Percentiles rank a stretch among this genome's conserved stretches.
These are phyloP conservation scores for Sebastes iracundus DNA, from an alignment of 2,797 vertebrate genomes.

Conservation along the genomic window DNA sequence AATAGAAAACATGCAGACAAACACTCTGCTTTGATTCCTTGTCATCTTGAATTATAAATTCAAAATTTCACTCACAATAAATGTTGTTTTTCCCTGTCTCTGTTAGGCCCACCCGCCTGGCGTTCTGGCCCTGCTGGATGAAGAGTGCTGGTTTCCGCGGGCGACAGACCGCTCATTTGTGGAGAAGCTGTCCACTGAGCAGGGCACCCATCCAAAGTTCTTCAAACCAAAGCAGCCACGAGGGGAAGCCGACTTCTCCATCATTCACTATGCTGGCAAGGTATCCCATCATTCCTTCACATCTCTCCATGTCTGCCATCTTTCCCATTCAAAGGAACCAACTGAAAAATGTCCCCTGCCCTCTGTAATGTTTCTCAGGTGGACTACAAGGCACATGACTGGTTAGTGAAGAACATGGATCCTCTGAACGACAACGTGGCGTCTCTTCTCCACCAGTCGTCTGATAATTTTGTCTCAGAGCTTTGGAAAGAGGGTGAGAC, in stretches of 20 bases:
- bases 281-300: constrained; percentile 60
- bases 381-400: constrained; percentile 91
- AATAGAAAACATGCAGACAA: background rate
- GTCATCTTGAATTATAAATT: background rate
- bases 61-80: background rate
- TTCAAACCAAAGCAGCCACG: constrained; percentile 88
- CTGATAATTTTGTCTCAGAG: constrained; percentile 90
- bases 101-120: constrained; percentile 89
- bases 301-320: background rate
- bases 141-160: constrained; percentile 96
- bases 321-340: background rate
- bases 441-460: constrained; percentile 90
- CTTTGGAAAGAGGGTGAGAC: constrained; percentile 93
- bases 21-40: background rate
- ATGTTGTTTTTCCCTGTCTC: background rate
- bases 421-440: constrained; percentile 92
- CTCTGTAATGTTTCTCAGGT: constrained; percentile 77
- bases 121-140: constrained; percentile 90
- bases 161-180: constrained; percentile 94
- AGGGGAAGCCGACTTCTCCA: constrained; percentile 90
- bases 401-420: constrained; percentile 96
- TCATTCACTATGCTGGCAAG: constrained; percentile 94
- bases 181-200: constrained; percentile 89
- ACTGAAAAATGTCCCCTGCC: background rate
- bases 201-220: constrained; percentile 91